These are phyloP conservation scores for Clinocottus analis DNA, from an alignment of 2,113 vertebrate species.

Conservation along the genomic window DNA sequence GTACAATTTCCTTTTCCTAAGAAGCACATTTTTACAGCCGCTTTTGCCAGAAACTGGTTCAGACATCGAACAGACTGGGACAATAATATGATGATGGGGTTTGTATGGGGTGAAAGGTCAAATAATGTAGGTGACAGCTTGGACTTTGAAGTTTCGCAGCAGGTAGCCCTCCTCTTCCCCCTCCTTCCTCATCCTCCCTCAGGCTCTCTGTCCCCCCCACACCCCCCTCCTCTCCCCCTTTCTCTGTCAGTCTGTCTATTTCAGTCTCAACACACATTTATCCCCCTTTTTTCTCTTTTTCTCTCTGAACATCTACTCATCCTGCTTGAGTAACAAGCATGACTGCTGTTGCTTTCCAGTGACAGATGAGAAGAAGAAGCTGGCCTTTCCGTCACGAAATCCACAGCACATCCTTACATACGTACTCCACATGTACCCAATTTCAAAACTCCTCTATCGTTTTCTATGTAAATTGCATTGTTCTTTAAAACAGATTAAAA, in stretches of 20 bases:
- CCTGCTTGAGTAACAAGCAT: slow-evolving; percentile 11
- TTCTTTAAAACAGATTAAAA: background rate
- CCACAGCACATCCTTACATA: background rate
- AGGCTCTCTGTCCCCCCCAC: slow-evolving; percentile 31
- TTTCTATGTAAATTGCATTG: background rate
- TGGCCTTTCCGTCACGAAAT: background rate
- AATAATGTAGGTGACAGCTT: slow-evolving; percentile 75
- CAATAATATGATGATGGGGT: slow-evolving; percentile 56
- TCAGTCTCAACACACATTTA: slow-evolving; percentile 21
- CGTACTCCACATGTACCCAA: background rate
- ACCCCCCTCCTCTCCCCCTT: background rate
- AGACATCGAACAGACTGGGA: slow-evolving; percentile 27
- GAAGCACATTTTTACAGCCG: background rate
- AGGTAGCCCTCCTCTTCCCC: slow-evolving; percentile 59
- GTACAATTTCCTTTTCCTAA: slow-evolving; percentile 24
- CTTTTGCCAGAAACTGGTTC: slow-evolving; percentile 9
- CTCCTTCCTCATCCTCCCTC: slow-evolving; percentile 54
- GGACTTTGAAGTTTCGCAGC: slow-evolving; percentile 78
- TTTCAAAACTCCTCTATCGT: background rate
- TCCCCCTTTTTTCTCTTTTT: background rate
- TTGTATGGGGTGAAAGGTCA: slow-evolving; percentile 70
- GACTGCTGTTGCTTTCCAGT: slow-evolving; percentile 15
- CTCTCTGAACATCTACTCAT: slow-evolving; percentile 14
- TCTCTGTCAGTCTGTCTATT: slow-evolving; percentile 49
- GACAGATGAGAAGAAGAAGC: slow-evolving; percentile 1